Evolutionary conservation across 2,888 invertebrate genomes (phyloP), one percentile per base, ranked within the genome.

Genomic region (Andrena dorsata): DNA sequence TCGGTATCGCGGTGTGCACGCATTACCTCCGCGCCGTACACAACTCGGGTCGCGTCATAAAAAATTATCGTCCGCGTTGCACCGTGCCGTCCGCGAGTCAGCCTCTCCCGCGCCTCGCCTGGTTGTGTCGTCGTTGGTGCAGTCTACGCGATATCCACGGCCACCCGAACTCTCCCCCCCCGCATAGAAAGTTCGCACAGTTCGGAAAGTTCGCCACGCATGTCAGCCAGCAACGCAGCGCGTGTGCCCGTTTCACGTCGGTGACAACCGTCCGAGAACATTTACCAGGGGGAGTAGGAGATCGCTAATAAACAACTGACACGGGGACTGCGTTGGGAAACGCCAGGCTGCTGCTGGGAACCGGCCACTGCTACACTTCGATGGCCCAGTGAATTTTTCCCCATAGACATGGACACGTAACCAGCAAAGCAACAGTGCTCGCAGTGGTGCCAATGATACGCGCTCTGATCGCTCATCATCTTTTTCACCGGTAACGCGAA

Each of bases 1-100:
- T 73, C 64, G 60, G 81, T 63, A 71, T 70, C 81, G 78, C 85
- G 74, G 84, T 71, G 81, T 79, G 85, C 51, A 71, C 81, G 76
- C 76, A 68, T 73, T 74, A 53, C 68, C 30, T 41, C 26, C 30
- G 75, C 65, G 41, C 16, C 28, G 23, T 49, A n/a, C 23, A 41
- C 65, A 35, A 41, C 56, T 32, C 47, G 41, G 7, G 0, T 7
- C 41, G 56, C 65, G 28, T 35, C 64, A 5, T 10, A 49, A 16
- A 23, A 13, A 28, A 16, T 16, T 16, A 51, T 3, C 28, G 30
- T 32, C 49, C 76, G 73, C 65, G 60, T 4, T 28, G 20, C 28
- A 4, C 56, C 10, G 10, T 8, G 20, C 20, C 51, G 70, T 28
- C 41, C 32, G 70, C 7, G 13, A 13, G 41, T 66, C 28, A 35